Conservation (phyloP, 2,888 invertebrate species). For the Perizoma flavofasciatum region DNA sequence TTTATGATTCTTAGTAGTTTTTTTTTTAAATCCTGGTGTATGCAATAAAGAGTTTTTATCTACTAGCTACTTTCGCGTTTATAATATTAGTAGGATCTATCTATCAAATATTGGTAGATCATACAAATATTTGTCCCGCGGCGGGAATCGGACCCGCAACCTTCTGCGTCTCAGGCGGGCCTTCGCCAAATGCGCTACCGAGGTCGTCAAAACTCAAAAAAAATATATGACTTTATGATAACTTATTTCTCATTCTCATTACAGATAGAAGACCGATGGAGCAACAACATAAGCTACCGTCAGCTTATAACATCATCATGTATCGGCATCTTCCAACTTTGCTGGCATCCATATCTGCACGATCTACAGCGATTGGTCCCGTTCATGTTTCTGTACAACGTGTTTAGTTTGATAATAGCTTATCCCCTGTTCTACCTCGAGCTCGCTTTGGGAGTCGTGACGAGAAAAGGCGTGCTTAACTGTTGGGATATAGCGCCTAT, state of each 20-base stretch:
- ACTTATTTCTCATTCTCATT: not conserved
- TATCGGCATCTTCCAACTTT: constrained; percentile 69
- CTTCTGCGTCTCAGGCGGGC: too few species aligned
- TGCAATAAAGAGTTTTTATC: too few species aligned
- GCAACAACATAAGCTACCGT: constrained; percentile 72
- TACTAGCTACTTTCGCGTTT: too few species aligned
- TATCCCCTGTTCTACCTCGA: constrained; percentile 75
- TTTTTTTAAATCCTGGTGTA: too few species aligned
- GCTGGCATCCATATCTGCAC: constrained; percentile 75
- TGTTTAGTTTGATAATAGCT: constrained; percentile 68
- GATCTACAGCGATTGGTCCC: constrained; percentile 63
- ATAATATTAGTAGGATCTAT: too few species aligned
- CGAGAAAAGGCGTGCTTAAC: constrained; percentile 69
- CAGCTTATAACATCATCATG: constrained; percentile 71
- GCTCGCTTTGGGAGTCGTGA: constrained; percentile 68
- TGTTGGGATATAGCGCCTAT: constrained; percentile 76
- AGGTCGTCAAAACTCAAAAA: too few species aligned
- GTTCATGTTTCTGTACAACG: constrained; percentile 70
- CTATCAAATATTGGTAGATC: too few species aligned
- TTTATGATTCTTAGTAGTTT: too few species aligned
- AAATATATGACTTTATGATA: too few species aligned
- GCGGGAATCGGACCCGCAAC: too few species aligned
- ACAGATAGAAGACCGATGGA: constrained; percentile 71
- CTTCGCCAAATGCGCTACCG: too few species aligned
- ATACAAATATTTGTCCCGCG: too few species aligned